Percentiles rank a stretch among this genome's conserved stretches.
phyloP scores from a whole-genome alignment of 2,888 invertebrate species.

The Noctua janthe region DNA sequence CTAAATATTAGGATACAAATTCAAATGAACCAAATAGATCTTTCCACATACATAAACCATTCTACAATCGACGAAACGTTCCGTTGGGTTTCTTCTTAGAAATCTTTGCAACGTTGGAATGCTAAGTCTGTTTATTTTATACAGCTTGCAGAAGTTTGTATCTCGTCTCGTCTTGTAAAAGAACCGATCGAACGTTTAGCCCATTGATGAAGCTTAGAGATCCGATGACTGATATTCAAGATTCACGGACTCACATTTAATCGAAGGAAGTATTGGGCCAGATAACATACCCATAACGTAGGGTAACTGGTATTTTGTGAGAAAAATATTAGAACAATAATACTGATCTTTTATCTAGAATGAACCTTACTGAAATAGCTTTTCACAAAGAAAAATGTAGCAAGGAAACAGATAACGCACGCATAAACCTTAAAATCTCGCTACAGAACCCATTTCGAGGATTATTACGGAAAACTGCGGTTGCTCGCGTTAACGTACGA shows the following conservation, averaged over 20 bases:
- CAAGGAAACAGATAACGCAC: constrained; percentile 13
- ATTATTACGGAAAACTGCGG: constrained; percentile 39
- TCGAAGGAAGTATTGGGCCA: neutral
- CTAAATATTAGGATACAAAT: constrained; percentile 85
- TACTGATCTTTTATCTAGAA: constrained; percentile 8
- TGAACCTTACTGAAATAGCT: constrained; percentile 18
- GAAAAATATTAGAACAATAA: neutral
- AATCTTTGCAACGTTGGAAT: constrained; percentile 26
- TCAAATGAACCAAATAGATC: constrained; percentile 72
- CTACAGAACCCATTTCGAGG: constrained; percentile 18
- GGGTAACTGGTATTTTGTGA: neutral
- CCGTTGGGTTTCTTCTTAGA: constrained; percentile 23
- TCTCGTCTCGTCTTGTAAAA: neutral
- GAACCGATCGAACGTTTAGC: neutral
- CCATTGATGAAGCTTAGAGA: neutral
- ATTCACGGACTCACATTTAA: neutral
- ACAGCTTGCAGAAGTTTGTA: neutral
- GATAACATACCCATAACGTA: neutral
- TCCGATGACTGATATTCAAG: neutral
- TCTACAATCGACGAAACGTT: constrained; percentile 49
- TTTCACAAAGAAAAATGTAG: neutral
- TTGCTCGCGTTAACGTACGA: constrained; percentile 22
- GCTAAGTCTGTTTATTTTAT: constrained; percentile 20
- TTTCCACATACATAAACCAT: constrained; percentile 64
- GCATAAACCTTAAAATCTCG: constrained; percentile 33